Conservation (phyloP, 2,888 invertebrate genomes). For the Blera fallax region DNA sequence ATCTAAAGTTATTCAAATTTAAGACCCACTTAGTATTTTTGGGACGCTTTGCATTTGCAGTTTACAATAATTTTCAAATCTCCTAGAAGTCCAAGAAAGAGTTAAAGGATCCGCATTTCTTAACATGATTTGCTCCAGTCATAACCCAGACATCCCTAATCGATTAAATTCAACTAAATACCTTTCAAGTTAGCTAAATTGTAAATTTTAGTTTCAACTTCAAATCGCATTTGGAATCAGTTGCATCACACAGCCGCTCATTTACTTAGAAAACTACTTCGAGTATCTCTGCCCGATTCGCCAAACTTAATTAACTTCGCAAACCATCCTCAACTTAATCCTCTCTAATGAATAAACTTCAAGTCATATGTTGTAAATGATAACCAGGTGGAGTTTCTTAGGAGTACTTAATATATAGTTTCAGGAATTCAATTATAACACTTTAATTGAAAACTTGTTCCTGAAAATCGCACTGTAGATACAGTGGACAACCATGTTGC, state of each 20-base stretch:
- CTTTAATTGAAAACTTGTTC: slow-evolving; percentile 53
- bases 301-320: slow-evolving; percentile 3
- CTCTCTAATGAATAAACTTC: not conserved
- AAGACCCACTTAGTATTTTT: too few species aligned
- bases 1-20: too few species aligned
- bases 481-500: not conserved
- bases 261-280: not conserved
- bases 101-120: too few species aligned
- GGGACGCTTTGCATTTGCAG: too few species aligned
- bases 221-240: not conserved
- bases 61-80: too few species aligned
- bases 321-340: not conserved
- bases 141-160: too few species aligned
- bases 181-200: too few species aligned
- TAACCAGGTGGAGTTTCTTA: not conserved
- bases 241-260: not conserved
- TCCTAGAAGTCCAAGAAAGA: too few species aligned
- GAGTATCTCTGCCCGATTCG: not conserved
- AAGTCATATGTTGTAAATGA: slow-evolving; percentile 18
- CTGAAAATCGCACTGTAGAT: not conserved
- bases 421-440: slow-evolving; percentile 43
- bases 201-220: not conserved
- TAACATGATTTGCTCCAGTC: too few species aligned
- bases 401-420: not conserved
- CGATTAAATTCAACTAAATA: too few species aligned